phyloP scores from a whole-genome alignment of 1,140 invertebrate genomes.

The Nymphalis io region DNA sequence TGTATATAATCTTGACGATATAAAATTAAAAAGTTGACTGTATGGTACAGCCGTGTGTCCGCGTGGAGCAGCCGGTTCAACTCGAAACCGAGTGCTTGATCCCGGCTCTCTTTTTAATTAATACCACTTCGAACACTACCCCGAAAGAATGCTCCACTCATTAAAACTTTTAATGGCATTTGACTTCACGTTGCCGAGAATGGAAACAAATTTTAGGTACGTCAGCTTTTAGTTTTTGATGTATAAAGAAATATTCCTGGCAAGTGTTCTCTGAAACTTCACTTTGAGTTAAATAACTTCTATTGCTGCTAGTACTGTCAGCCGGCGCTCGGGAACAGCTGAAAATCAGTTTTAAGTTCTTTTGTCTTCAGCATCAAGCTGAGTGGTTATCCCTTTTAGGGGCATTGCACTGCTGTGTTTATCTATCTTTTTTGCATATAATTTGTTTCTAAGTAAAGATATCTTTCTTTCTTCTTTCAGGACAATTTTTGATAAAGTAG shows the following conservation, averaged over 20 bases:
- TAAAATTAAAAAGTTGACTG: neutral
- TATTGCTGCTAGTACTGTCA: neutral
- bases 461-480: too few species aligned
- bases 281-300: neutral
- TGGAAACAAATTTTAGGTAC: conserved; percentile 66
- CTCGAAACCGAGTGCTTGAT: conserved; percentile 61
- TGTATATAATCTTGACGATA: too few species aligned
- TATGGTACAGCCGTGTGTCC: conserved; percentile 31
- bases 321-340: too few species aligned
- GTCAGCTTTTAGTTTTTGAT: conserved; percentile 56
- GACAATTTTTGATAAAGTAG: too few species aligned
- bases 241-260: conserved; percentile 33
- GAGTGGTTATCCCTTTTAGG: too few species aligned
- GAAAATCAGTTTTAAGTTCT: too few species aligned
- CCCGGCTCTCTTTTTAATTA: conserved; percentile 75
- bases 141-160: conserved; percentile 76
- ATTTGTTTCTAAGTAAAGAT: too few species aligned
- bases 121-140: conserved; percentile 73
- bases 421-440: too few species aligned
- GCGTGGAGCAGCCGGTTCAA: conserved; percentile 40
- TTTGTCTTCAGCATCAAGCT: too few species aligned
- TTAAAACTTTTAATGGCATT: conserved; percentile 80
- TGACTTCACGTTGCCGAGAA: conserved; percentile 57
- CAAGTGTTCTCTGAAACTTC: neutral
- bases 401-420: too few species aligned